phyloP scores from a whole-genome alignment of 2,888 invertebrate species.

The Patella caerulea region DNA sequence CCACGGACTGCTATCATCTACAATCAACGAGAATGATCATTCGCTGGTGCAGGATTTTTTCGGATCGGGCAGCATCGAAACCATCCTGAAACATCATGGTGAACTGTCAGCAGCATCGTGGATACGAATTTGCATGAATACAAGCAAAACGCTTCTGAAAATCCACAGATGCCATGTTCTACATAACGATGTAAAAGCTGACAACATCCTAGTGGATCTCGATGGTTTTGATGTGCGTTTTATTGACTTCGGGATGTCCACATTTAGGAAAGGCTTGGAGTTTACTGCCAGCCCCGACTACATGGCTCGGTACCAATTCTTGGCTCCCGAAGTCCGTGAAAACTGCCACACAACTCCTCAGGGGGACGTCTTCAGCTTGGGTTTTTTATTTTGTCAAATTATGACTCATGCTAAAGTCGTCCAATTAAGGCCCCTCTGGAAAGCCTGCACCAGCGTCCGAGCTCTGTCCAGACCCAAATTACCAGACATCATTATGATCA shows the following conservation, averaged over 20 bases:
- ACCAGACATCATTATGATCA: neutral
- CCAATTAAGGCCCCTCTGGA: neutral
- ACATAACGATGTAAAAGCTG: slow-evolving; percentile 37
- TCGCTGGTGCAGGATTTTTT: slow-evolving; percentile 39
- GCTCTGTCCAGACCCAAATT: neutral
- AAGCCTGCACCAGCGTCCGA: neutral
- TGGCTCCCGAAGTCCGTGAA: slow-evolving; percentile 34
- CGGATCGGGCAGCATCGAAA: slow-evolving; percentile 25
- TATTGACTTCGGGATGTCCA: slow-evolving; percentile 40
- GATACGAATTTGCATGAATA: neutral
- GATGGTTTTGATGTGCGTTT: slow-evolving; percentile 24
- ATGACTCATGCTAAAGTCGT: neutral
- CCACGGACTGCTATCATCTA: slow-evolving; percentile 26
- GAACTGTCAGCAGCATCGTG: neutral
- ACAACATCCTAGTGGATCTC: neutral
- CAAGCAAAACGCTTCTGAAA: neutral
- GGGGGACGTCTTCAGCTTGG: slow-evolving; percentile 36
- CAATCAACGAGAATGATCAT: slow-evolving; percentile 27
- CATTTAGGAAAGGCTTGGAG: slow-evolving; percentile 36
- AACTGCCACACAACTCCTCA: slow-evolving; percentile 28
- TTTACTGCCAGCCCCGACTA: slow-evolving; percentile 33
- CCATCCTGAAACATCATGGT: neutral
- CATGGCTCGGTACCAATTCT: slow-evolving; percentile 38
- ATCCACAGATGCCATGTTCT: slow-evolving; percentile 39
- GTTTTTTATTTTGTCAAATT: slow-evolving; percentile 31